Evolutionary conservation across 2,888 invertebrate species (phyloP), one percentile per base, ranked within the genome.

Genomic region (Masnerella sp.): DNA sequence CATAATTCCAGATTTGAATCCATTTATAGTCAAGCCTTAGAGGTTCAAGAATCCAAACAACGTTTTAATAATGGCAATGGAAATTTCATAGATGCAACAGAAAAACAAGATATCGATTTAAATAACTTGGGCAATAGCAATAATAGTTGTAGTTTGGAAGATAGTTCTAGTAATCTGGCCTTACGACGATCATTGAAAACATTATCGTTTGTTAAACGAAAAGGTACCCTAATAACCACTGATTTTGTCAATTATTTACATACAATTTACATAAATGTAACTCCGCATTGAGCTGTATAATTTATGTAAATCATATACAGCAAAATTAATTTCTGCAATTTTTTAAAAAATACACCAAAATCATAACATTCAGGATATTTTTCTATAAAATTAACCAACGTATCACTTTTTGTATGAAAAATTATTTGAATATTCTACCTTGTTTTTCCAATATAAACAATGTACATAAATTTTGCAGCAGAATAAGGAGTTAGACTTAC

Each of bases 1-100:
- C 87, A 85, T 54, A 87, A 87, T 76, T 82, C 87, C 34, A 81
- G 86, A 85, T 87, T 87, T 70, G 87, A 87, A 71, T 85, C 84
- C 2, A 83, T 87, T 68, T 87, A 87, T 64, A 87, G 86, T 76
- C 87, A 87, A 51, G 84, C 84, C 17, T 78, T 85, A 11, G 87
- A 87, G 38, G 56, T 79, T 14, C 85, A 84, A 43, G 85, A 87
- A 11, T 40, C 80, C 1, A 85, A 84, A 59, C 81, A 84, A 74
- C 76, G 83, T 65, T 84, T 80, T 68, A 82, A 59, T 5, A 58
- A 61, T 43, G 54, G 85, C 32, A 87, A 87, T 74, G 70, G 86
- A 34, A 87, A 87, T 75, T 80, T 86, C 38, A 79, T 81, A 40
- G 83, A 82, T 32, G 59, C 78, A n/a, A 75, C 76, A n/a, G 78